Conservation (phyloP, 1,140 invertebrate genomes). For the Drosophila subobscura region DNA sequence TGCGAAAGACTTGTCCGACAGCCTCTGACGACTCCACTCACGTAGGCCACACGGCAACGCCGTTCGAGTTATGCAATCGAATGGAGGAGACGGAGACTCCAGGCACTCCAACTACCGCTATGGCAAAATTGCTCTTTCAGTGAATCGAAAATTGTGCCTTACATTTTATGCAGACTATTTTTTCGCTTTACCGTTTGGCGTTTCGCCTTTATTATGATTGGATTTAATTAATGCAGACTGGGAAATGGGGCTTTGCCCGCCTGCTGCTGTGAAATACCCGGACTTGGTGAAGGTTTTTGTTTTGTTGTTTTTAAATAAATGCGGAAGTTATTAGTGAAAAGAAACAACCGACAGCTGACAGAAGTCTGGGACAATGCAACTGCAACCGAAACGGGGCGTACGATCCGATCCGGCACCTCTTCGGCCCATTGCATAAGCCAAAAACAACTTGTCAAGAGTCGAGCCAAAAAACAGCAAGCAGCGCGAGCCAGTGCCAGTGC, state of each 20-base stretch:
- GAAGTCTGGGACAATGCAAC: slow-evolving; percentile 38
- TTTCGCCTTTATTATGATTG: slow-evolving; percentile 10
- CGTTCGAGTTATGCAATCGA: slow-evolving; percentile 34
- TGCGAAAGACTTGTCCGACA: slow-evolving; percentile 20
- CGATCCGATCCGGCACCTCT: slow-evolving; percentile 8
- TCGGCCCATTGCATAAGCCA: slow-evolving; percentile 29
- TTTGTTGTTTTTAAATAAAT: slow-evolving; percentile 4
- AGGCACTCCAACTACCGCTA: slow-evolving; percentile 19
- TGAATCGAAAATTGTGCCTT: slow-evolving; percentile 14
- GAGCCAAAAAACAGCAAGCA: slow-evolving; percentile 43
- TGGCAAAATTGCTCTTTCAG: slow-evolving; percentile 16
- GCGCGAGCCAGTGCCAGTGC: slow-evolving; percentile 9
- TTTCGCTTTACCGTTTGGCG: slow-evolving; percentile 15
- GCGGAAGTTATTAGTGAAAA: slow-evolving; percentile 39
- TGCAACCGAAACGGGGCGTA: slow-evolving; percentile 25
- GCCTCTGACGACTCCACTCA: slow-evolving; percentile 18
- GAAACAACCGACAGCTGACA: slow-evolving; percentile 23
- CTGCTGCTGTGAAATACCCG: slow-evolving; percentile 6
- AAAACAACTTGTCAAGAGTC: slow-evolving; percentile 69
- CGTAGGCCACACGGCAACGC: slow-evolving; percentile 17
- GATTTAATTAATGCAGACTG: slow-evolving; percentile 33
- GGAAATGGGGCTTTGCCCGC: slow-evolving; percentile 5
- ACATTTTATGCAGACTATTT: slow-evolving; percentile 37
- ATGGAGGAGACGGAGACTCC: slow-evolving; percentile 13
- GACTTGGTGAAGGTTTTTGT: slow-evolving; percentile 29